Conservation (phyloP, 2,888 invertebrate genomes). For the Zelleria hepariella region DNA sequence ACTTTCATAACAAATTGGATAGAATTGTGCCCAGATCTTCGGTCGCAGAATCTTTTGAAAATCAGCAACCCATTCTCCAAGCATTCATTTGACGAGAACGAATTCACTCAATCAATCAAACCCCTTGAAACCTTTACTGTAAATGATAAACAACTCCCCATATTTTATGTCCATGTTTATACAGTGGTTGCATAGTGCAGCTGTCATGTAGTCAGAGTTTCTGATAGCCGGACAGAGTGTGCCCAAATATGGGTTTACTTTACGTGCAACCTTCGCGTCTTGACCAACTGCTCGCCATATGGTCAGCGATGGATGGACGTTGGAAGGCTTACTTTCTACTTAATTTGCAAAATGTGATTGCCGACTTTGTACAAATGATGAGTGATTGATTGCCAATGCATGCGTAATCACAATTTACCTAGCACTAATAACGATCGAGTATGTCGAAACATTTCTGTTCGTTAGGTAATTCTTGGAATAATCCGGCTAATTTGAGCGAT, state of each 20-base stretch:
- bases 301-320: constrained; percentile 19
- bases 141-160: not conserved
- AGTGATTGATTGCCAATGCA: not conserved
- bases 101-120: not conserved
- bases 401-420: not conserved
- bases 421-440: not conserved
- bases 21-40: too few relatives aligned
- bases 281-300: constrained; percentile 24
- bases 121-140: too few relatives aligned
- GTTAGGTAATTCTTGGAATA: not conserved
- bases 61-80: not conserved
- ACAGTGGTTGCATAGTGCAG: not conserved
- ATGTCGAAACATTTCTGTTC: not conserved
- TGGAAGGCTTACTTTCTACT: constrained; percentile 24
- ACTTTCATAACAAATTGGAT: too few relatives aligned
- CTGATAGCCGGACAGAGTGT: not conserved
- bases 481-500: not conserved
- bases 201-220: not conserved
- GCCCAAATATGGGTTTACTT: constrained; percentile 8
- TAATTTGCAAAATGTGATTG: not conserved
- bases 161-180: not conserved
- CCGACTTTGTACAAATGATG: not conserved
- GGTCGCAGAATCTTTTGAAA: too few relatives aligned
- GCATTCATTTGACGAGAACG: not conserved
- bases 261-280: constrained; percentile 3